Conservation (phyloP, 2,888 invertebrate genomes). For the Mechanitis messenoides region DNA sequence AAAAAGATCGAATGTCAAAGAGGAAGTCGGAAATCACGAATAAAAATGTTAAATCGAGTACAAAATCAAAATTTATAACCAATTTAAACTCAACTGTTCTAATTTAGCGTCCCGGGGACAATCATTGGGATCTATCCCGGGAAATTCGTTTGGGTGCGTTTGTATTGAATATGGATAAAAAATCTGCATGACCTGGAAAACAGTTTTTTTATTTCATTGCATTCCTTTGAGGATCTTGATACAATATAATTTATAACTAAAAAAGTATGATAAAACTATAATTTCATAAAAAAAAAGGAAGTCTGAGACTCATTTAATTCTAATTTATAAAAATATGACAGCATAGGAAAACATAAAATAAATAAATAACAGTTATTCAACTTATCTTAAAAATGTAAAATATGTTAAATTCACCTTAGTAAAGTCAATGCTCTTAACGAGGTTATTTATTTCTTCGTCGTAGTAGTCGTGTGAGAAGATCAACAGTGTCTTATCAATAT, state of each 20-base stretch:
- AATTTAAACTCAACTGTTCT: conserved; percentile 80
- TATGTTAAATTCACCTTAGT: conserved; percentile 80
- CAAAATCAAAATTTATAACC: background rate
- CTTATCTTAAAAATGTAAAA: background rate
- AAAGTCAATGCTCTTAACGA: conserved; percentile 95
- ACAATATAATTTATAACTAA: too few species aligned
- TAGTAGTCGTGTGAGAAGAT: conserved; percentile 98
- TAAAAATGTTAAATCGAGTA: too few species aligned
- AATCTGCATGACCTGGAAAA: conserved; percentile 86
- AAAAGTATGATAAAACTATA: too few species aligned
- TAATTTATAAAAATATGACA: too few species aligned
- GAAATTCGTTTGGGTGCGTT: conserved; percentile 93
- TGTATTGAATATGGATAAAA: conserved; percentile 98
- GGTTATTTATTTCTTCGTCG: conserved; percentile 92
- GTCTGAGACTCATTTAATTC: too few species aligned
- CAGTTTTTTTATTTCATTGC: conserved; percentile 20
- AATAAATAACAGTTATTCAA: too few species aligned
- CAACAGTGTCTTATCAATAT: conserved; percentile 91
- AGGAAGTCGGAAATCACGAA: too few species aligned
- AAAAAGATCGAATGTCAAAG: too few species aligned
- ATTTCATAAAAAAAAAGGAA: too few species aligned
- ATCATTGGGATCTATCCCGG: conserved; percentile 95
- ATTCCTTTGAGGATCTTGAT: too few species aligned
- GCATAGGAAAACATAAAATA: too few species aligned
- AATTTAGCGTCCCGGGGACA: conserved; percentile 91